Base-by-base conservation (phyloP, 1,140 invertebrate genomes). In the Frieseomelitta varia region DNA sequence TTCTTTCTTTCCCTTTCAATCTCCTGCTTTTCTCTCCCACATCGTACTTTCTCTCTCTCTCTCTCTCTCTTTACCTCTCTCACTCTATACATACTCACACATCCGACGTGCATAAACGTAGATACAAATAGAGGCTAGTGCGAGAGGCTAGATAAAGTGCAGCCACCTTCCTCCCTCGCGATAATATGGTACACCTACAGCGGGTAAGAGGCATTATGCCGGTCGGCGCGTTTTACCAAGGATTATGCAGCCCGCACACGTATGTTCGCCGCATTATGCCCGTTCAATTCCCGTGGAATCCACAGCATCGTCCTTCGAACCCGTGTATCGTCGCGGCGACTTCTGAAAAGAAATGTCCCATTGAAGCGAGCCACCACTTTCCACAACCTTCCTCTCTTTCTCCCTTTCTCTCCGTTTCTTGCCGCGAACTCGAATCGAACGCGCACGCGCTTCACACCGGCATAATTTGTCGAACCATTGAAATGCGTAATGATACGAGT, bases 381-480 rank as follows among this genome's bases (percentile, higher is more conserved):
- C 71, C 47, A 27, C 19, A 55, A 47, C 53, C 21, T 21, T 14
- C 19, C 65, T 30, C 65, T 10, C 30, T 30, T 6, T 10, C 19
- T 21, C 19, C 34, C 10, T 19, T 0, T 67, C 30, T 11, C 19
- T 67, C 21, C 30, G 15, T 53, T 27, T 10, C 2, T 12, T 12
- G 14, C 71, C 55, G 30, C 67, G 67, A 6, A 14, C 12, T 30
- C 69, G 8, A 30, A 39, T 8, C 24, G n/a, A 8, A 67, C 21
- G 30, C 78, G 58, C 53, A 12, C 56, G 39, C 69, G 12, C 27
- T 63, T 56, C 75, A 19, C 51, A 19, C 51, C 24, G 51, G 79
- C 75, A 85, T 88, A 85, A 88, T 88, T 88, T 88, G 86, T 88
- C 86, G 86, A 47, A 39, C 77, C 87, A 85, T 88, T 88, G 83